Evolutionary conservation across 1,140 invertebrate species (phyloP).

Genomic region (Pachypeltis micranthus): DNA sequence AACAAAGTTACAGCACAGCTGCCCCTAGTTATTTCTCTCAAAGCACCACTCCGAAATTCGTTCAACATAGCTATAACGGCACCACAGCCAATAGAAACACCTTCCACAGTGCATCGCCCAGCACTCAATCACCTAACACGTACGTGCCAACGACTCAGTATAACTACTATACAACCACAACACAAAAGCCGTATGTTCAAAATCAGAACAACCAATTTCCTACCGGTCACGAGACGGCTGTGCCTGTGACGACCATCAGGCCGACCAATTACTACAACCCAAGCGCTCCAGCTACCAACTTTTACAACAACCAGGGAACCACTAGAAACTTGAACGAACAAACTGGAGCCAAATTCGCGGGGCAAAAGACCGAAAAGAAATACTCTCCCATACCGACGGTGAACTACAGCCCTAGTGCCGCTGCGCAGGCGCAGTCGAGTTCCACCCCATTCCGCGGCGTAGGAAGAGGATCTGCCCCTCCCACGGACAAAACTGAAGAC

Average conservation of each 20-base stretch:
- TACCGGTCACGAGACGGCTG: no score
- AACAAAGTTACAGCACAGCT: conserved; percentile 1
- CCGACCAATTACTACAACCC: conserved; percentile 2
- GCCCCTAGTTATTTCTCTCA: background rate
- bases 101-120: background rate
- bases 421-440: conserved; percentile 10
- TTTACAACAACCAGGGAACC: conserved; percentile 2
- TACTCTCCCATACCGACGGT: background rate
- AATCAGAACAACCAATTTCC: background rate
- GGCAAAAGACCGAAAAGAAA: conserved; percentile 1
- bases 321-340: background rate
- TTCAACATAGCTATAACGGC: background rate
- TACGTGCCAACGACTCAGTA: conserved; percentile 2
- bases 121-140: background rate
- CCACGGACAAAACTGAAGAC: conserved; percentile 7
- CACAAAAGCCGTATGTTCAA: background rate
- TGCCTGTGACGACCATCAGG: background rate
- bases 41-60: background rate
- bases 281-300: background rate
- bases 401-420: conserved; percentile 5
- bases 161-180: conserved; percentile 9
- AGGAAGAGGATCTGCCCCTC: background rate
- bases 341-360: background rate
- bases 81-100: background rate
- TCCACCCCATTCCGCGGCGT: conserved; percentile 8